A percentile compares a stretch with the other conserved stretches of the same genome.
Evolutionary conservation across 2,113 vertebrate genomes (phyloP).

Genomic region (Chinchilla lanigera): DNA sequence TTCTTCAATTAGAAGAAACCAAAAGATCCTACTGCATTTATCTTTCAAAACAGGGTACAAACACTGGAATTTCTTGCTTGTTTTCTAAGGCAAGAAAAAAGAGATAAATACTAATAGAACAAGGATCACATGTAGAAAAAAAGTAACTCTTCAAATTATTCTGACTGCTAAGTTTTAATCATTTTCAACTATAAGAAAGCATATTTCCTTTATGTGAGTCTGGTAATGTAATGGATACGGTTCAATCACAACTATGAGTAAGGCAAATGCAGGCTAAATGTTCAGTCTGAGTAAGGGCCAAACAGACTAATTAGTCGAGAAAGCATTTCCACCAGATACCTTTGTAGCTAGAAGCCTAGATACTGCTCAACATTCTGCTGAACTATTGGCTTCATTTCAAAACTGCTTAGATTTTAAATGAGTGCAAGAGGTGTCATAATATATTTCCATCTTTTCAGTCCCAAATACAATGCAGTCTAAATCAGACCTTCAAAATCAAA

Average conservation of each 20-base stretch:
- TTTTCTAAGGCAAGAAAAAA: slow-evolving; percentile 17
- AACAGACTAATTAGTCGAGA: slow-evolving; percentile 61
- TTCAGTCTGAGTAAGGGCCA: slow-evolving; percentile 59
- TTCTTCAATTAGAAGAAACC: slow-evolving; percentile 53
- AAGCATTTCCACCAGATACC: slow-evolving; percentile 53
- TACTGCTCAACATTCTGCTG: background rate
- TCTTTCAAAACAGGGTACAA: slow-evolving; percentile 40
- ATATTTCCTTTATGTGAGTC: slow-evolving; percentile 76
- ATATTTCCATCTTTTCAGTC: slow-evolving; percentile 44
- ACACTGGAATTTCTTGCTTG: slow-evolving; percentile 39
- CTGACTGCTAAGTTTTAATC: slow-evolving; percentile 78
- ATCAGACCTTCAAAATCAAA: slow-evolving; percentile 57
- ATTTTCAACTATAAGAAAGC: slow-evolving; percentile 66
- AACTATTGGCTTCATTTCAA: slow-evolving; percentile 48
- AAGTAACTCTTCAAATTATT: slow-evolving; percentile 76
- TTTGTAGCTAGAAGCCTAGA: slow-evolving; percentile 26
- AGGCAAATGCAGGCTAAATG: slow-evolving; percentile 61
- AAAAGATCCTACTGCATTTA: slow-evolving; percentile 26
- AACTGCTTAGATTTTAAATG: slow-evolving; percentile 61
- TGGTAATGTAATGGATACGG: slow-evolving; percentile 74
- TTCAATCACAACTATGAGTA: slow-evolving; percentile 71
- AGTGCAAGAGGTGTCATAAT: slow-evolving; percentile 41
- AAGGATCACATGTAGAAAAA: slow-evolving; percentile 65
- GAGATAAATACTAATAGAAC: background rate
- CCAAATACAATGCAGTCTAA: slow-evolving; percentile 7